Evolutionary conservation across 2,888 invertebrate species (phyloP).

Genomic region (Caenorhabditis angaria): DNA sequence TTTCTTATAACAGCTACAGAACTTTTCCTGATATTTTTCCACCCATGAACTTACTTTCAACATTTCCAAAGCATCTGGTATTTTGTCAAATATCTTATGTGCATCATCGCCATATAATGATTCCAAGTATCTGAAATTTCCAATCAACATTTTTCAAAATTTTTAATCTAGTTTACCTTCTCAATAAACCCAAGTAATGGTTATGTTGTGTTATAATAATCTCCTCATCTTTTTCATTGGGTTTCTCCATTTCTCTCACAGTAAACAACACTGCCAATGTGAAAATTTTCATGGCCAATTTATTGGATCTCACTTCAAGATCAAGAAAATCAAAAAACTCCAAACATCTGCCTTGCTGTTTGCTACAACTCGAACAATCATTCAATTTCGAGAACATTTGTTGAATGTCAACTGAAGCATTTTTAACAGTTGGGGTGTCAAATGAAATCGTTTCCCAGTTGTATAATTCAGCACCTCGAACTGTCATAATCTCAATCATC

Average conservation of each 20-base stretch:
- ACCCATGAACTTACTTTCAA: too few relatives aligned
- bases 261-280: conserved; percentile 64
- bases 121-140: too few relatives aligned
- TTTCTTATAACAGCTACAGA: too few relatives aligned
- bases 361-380: conserved; percentile 44
- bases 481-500: conserved; percentile 70
- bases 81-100: too few relatives aligned
- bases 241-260: conserved; percentile 40
- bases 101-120: too few relatives aligned
- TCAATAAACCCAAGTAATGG: conserved; percentile 42
- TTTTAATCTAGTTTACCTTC: too few relatives aligned
- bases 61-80: too few relatives aligned
- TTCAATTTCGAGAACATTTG: conserved; percentile 68
- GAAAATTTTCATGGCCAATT: conserved; percentile 62
- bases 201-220: conserved; percentile 35
- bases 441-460: conserved; percentile 58
- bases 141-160: too few relatives aligned
- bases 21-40: too few relatives aligned
- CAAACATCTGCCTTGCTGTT: conserved; percentile 57
- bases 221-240: conserved; percentile 45
- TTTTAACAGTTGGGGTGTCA: conserved; percentile 53
- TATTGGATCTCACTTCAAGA: conserved; percentile 61
- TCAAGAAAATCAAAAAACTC: conserved; percentile 63
- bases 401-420: conserved; percentile 40
- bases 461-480: conserved; percentile 65